These are phyloP conservation scores for Mythimna albipuncta DNA, from an alignment of 2,888 invertebrate genomes.

Conservation along the genomic window DNA sequence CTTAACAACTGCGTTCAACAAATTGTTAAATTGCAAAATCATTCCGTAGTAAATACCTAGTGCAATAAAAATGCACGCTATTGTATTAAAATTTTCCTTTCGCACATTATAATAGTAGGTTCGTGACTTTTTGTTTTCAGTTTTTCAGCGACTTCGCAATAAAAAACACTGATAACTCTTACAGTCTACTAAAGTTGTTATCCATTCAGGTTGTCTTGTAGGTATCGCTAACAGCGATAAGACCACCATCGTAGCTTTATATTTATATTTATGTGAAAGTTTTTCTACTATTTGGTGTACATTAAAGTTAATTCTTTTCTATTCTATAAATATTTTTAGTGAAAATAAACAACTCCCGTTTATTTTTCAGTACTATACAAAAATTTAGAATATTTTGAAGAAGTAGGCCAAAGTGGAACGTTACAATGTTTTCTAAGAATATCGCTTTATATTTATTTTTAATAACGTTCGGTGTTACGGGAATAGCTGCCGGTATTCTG, in stretches of 20 bases:
- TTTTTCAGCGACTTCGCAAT: constrained; percentile 12
- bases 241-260: no score
- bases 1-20: constrained; percentile 29
- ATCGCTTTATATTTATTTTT: constrained; percentile 48
- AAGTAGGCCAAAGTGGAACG: constrained; percentile 24
- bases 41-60: constrained; percentile 9
- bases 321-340: not conserved
- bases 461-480: constrained; percentile 24
- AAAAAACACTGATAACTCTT: not conserved
- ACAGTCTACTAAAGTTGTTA: no score
- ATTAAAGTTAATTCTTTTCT: no score
- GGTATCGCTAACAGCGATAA: no score
- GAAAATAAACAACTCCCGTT: not conserved
- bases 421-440: constrained; percentile 44
- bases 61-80: constrained; percentile 16
- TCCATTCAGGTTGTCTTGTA: no score
- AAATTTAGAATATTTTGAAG: constrained; percentile 1
- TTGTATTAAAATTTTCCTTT: constrained; percentile 42
- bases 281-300: no score
- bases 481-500: constrained; percentile 25
- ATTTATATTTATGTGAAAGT: no score
- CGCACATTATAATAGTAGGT: constrained; percentile 13
- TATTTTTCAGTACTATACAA: not conserved
- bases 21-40: constrained; percentile 38
- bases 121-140: constrained; percentile 19